These are phyloP conservation scores for Lissocephala sabroskyi DNA, from an alignment of 2,888 invertebrate genomes.

Conservation along the genomic window DNA sequence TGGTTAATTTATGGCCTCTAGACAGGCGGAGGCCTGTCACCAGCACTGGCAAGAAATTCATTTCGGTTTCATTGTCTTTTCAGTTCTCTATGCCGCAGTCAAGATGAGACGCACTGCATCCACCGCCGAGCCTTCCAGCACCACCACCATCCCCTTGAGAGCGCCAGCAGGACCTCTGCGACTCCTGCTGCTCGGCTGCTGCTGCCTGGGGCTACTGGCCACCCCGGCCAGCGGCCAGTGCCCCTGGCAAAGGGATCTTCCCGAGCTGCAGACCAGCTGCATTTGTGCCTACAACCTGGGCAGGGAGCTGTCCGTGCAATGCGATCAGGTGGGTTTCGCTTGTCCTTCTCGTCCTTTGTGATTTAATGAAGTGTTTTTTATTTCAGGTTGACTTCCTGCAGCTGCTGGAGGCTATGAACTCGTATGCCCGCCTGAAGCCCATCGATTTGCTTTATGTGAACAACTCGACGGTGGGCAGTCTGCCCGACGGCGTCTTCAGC, in stretches of 20 bases:
- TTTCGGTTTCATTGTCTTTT: slow-evolving; percentile 1
- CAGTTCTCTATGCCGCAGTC: slow-evolving; percentile 32
- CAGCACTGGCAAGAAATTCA: background rate
- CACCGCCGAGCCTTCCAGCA: slow-evolving; percentile 14
- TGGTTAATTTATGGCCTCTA: slow-evolving; percentile 37
- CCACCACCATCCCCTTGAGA: slow-evolving; percentile 14
- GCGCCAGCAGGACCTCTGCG: slow-evolving; percentile 29
- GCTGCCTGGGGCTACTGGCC: slow-evolving; percentile 12
- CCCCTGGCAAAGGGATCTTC: slow-evolving; percentile 86
- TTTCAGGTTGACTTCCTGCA: slow-evolving; percentile 82
- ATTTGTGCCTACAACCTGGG: slow-evolving; percentile 91
- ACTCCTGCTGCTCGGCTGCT: slow-evolving; percentile 22
- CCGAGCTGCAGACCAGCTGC: slow-evolving; percentile 86
- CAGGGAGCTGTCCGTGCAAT: slow-evolving; percentile 89
- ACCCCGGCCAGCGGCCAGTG: slow-evolving; percentile 77
- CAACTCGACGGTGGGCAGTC: slow-evolving; percentile 83
- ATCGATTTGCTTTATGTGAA: slow-evolving; percentile 91
- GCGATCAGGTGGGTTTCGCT: slow-evolving; percentile 79
- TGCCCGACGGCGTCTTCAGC: slow-evolving; percentile 80
- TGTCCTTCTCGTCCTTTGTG: too few species aligned
- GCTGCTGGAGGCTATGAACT: slow-evolving; percentile 82
- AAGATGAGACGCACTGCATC: slow-evolving; percentile 53
- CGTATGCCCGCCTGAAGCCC: slow-evolving; percentile 78
- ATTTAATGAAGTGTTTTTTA: too few species aligned
- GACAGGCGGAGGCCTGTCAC: slow-evolving; percentile 15